These are phyloP conservation scores for Bovichtus diacanthus DNA, from an alignment of 2,797 vertebrate species.

Conservation along the genomic window DNA sequence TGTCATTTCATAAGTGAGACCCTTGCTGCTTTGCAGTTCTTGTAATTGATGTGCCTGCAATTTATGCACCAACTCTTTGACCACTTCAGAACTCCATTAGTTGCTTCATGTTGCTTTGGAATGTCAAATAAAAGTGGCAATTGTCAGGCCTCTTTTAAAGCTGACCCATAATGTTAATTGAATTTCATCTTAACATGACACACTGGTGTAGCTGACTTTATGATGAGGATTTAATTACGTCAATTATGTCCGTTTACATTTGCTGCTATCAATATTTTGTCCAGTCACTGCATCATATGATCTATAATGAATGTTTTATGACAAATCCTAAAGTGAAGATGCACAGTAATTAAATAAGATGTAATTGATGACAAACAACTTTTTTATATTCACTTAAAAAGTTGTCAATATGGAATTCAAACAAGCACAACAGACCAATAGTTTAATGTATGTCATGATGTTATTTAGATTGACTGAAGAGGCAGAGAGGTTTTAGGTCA, in stretches of 20 bases:
- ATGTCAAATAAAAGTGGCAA: conserved; percentile 44
- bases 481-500: conserved; percentile 28
- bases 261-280: conserved; percentile 26
- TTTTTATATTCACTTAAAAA: conserved; percentile 38
- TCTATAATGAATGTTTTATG: conserved; percentile 28
- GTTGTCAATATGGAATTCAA: too few species aligned
- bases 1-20: conserved; percentile 44
- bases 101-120: conserved; percentile 38
- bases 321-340: conserved; percentile 16
- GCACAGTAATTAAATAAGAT: conserved; percentile 26
- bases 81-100: conserved; percentile 44
- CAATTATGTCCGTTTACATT: conserved; percentile 30
- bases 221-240: conserved; percentile 18
- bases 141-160: conserved; percentile 42
- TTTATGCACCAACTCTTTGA: conserved; percentile 31
- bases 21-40: conserved; percentile 24
- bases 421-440: too few species aligned
- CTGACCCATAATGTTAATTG: conserved; percentile 34
- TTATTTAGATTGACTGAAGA: conserved; percentile 39
- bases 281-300: conserved; percentile 11
- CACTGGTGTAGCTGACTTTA: neutral
- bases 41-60: conserved; percentile 31
- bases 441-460: conserved; percentile 3
- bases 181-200: conserved; percentile 39
- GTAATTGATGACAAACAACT: conserved; percentile 18